Percentiles rank a stretch among this genome's conserved stretches.
phyloP scores from a whole-genome alignment of 2,797 vertebrate genomes.

The Harpagifer antarcticus region DNA sequence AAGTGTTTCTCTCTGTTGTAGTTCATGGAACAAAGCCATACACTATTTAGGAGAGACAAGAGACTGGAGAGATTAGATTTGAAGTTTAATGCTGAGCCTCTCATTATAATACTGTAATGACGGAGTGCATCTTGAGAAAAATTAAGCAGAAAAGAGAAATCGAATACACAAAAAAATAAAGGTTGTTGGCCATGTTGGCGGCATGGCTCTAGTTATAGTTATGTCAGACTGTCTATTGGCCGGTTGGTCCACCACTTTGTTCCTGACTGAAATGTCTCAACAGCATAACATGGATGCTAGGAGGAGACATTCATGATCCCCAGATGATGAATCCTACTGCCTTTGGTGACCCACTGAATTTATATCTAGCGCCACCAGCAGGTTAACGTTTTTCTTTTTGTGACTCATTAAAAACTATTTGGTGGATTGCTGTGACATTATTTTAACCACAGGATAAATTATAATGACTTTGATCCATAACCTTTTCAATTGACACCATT shows the following conservation, averaged over 20 bases:
- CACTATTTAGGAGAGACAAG: constrained; percentile 59
- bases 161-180: constrained; percentile 15
- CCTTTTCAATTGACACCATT: not conserved
- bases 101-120: constrained; percentile 45
- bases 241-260: too few relatives aligned
- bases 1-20: constrained; percentile 66
- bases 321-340: not conserved
- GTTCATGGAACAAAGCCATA: constrained; percentile 55
- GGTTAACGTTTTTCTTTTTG: not conserved
- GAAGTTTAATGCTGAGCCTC: constrained; percentile 47
- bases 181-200: not conserved
- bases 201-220: not conserved
- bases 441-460: not conserved
- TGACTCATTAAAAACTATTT: not conserved
- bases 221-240: not conserved
- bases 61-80: constrained; percentile 63
- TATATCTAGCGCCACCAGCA: not conserved
- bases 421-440: not conserved
- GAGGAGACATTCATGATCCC: not conserved
- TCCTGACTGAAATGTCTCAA: not conserved
- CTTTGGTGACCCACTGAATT: not conserved
- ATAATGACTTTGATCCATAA: not conserved
- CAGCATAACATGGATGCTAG: too few relatives aligned
- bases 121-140: constrained; percentile 30
- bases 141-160: constrained; percentile 22